A percentile compares a stretch with the other conserved stretches of the same genome.
Evolutionary conservation across 2,113 vertebrate species (phyloP).

Genomic region (Pimephales promelas): DNA sequence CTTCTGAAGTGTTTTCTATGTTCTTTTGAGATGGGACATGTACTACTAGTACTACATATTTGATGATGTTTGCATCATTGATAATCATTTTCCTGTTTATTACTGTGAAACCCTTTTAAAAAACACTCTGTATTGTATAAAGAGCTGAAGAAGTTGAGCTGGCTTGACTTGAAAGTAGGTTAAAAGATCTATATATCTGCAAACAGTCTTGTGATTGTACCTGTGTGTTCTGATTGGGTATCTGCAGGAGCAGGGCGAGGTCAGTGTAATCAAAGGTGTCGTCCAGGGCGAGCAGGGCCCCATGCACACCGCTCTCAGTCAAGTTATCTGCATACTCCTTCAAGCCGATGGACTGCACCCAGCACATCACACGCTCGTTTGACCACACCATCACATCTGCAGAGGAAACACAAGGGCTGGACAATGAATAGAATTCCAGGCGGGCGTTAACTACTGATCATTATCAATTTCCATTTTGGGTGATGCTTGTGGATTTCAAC

Average conservation of each 20-base stretch:
- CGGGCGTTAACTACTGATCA: neutral
- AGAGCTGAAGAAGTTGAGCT: no score
- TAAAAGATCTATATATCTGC: neutral
- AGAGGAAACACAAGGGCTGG: constrained; percentile 15
- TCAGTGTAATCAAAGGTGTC: constrained; percentile 92
- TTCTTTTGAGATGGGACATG: no score
- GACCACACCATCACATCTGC: constrained; percentile 95
- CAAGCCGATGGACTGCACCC: constrained; percentile 88
- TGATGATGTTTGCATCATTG: no score
- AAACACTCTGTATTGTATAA: no score
- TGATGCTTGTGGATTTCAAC: neutral
- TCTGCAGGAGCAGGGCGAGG: constrained; percentile 89
- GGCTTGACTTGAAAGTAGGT: neutral
- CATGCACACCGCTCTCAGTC: constrained; percentile 90
- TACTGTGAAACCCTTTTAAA: no score
- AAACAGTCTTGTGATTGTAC: constrained; percentile 57
- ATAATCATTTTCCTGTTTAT: no score
- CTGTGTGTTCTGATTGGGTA: constrained; percentile 92
- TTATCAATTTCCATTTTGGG: neutral
- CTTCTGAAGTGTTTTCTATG: no score
- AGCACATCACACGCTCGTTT: constrained; percentile 92
- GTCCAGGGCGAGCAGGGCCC: constrained; percentile 86
- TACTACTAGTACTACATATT: no score
- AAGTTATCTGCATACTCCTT: constrained; percentile 91
- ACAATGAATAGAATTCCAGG: neutral